Conservation (phyloP, 2,888 invertebrate genomes). For the Neria commutata region DNA sequence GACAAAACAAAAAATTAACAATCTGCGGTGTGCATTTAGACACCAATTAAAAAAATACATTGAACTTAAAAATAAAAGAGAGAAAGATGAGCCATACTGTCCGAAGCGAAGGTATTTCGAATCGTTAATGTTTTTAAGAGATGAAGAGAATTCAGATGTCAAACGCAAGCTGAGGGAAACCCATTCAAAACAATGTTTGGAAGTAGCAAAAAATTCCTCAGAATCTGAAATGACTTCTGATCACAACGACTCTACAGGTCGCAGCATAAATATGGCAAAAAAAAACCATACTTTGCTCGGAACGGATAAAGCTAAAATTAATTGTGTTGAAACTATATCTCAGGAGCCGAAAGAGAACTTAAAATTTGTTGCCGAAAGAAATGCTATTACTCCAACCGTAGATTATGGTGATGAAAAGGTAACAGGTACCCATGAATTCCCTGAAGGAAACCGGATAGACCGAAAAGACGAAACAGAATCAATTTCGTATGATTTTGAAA, state of each 20-base stretch:
- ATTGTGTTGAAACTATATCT: neutral
- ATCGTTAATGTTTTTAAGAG: constrained; percentile 60
- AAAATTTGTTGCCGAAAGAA: constrained; percentile 23
- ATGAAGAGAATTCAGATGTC: constrained; percentile 54
- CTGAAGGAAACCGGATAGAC: neutral
- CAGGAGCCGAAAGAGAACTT: too few relatives aligned
- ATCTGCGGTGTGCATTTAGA: constrained; percentile 59
- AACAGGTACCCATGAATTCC: neutral
- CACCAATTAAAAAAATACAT: constrained; percentile 59
- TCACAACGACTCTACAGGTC: neutral
- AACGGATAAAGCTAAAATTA: constrained; percentile 16
- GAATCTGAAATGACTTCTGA: neutral
- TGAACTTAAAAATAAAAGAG: constrained; percentile 57
- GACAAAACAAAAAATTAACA: constrained; percentile 61
- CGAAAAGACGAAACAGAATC: constrained; percentile 7
- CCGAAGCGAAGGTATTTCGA: constrained; percentile 60
- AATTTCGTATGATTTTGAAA: constrained; percentile 15
- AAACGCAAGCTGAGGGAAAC: constrained; percentile 41
- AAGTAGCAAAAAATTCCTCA: neutral
- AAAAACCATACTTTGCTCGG: constrained; percentile 21
- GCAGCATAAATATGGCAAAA: constrained; percentile 21
- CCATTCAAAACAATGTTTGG: constrained; percentile 34
- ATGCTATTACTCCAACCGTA: constrained; percentile 20
- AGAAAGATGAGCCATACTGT: constrained; percentile 59
- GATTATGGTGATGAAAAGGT: neutral